Conservation (phyloP, 2,113 vertebrate species). For the Cisticola juncidis region DNA sequence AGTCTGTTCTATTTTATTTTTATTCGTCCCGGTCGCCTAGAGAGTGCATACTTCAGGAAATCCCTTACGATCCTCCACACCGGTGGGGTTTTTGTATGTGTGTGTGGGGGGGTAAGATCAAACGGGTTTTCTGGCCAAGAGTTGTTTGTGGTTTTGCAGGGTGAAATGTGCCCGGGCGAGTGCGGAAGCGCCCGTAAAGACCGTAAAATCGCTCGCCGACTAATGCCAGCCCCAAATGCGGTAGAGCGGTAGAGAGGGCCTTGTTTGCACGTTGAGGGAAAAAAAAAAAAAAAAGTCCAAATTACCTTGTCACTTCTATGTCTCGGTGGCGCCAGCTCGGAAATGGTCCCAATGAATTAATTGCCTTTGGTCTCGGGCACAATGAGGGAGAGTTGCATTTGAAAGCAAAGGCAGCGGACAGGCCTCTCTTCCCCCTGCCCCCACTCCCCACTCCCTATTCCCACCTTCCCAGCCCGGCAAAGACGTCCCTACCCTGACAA, state of each 20-base stretch:
- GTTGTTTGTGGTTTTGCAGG: constrained; percentile 63
- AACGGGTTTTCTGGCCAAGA: constrained; percentile 43
- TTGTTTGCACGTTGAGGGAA: constrained; percentile 63
- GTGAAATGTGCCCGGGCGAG: constrained; percentile 54
- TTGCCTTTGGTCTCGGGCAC: constrained; percentile 74
- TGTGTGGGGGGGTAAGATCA: constrained; percentile 58
- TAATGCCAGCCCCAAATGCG: constrained; percentile 22
- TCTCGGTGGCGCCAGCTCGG: constrained; percentile 80
- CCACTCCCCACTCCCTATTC: background rate
- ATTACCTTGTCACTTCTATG: constrained; percentile 81
- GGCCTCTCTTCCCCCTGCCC: constrained; percentile 43
- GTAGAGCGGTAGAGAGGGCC: constrained; percentile 24
- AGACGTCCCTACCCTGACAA: background rate
- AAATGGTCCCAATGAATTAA: constrained; percentile 79
- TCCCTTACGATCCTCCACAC: background rate
- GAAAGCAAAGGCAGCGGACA: constrained; percentile 65
- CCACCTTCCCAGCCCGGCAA: background rate
- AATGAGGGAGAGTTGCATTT: constrained; percentile 75
- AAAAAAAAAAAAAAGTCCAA: constrained; percentile 14
- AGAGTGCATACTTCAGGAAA: background rate
- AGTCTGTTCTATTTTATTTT: background rate
- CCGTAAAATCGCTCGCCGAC: constrained; percentile 53
- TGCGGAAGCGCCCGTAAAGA: constrained; percentile 69
- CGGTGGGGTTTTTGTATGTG: background rate
- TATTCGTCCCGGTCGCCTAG: background rate